Evolutionary conservation across 1,140 invertebrate genomes (phyloP), one percentile per base, ranked within the genome.

Genomic region (Onthophagus taurus): DNA sequence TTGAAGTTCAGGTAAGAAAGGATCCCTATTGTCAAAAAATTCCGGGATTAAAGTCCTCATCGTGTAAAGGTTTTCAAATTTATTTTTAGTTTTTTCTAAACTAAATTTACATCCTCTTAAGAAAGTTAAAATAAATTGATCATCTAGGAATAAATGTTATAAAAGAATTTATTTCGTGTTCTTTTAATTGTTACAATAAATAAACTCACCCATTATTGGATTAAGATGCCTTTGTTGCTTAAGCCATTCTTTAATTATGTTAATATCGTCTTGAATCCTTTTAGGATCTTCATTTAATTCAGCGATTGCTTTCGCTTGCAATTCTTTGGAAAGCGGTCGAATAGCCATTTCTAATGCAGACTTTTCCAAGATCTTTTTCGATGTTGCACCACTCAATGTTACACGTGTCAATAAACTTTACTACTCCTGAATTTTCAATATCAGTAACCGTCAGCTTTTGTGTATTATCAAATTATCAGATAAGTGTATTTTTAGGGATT

Each of bases 31-130:
- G 7, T 48, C 34, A 45, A 65, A 72, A 38, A 70, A 61, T 44
- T 81, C 78, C 0, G 79, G 78, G 21, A 77, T 64, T 14, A 72
- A 54, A n/a, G 64, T 61, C 52, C 70, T 68, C 29, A 80, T 60
- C 0, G 76, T 72, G 50, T 78, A 78, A 58, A 70, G 79, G 55
- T 74, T 69, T 54, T 81, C 78, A 5, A 81, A 52, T 52, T 78
- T 77, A 45, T 74, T 65, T 58, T 81, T 81, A 3, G 74, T 74
- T 51, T 69, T 64, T 60, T 81, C 75, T 46, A 81, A 58, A 49
- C 77, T 81, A 54, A 76, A 80, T 53, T 83, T 80, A 50, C 75
- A 75, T 11, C 78, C 72, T 2, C 80, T 65, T 20, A 83, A 60
- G 55, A 80, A 78, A 20, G 67, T 68, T 18, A 77, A 55, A 4